A percentile compares a stretch with the other conserved stretches of the same genome.
Conservation (phyloP, 2,888 invertebrate genomes). For the Diabrotica balteata region DNA sequence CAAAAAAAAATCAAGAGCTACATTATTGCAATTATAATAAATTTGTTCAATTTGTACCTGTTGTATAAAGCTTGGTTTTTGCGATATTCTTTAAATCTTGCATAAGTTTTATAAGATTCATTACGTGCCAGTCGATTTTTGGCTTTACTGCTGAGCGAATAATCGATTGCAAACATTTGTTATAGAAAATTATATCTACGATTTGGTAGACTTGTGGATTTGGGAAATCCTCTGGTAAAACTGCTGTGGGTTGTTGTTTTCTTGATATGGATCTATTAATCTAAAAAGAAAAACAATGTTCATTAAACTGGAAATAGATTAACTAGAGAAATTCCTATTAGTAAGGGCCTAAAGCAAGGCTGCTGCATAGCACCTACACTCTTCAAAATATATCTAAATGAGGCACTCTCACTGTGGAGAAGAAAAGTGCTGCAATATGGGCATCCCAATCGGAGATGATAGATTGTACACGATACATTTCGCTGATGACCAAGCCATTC, state of each 20-base stretch:
- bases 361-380: too few relatives aligned
- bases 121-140: slow-evolving; percentile 23
- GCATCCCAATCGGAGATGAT: too few relatives aligned
- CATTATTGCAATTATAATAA: background rate
- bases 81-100: slow-evolving; percentile 36
- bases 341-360: too few relatives aligned
- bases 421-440: too few relatives aligned
- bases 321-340: too few relatives aligned
- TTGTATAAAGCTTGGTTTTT: slow-evolving; percentile 40
- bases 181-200: slow-evolving; percentile 41
- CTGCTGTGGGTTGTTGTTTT: background rate
- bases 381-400: too few relatives aligned
- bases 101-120: slow-evolving; percentile 27
- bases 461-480: too few relatives aligned
- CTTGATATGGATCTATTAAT: background rate
- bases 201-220: slow-evolving; percentile 39
- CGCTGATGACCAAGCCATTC: too few relatives aligned
- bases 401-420: too few relatives aligned
- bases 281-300: slow-evolving; percentile 1
- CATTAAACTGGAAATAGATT: too few relatives aligned
- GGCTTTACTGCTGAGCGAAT: slow-evolving; percentile 14
- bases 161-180: slow-evolving; percentile 37
- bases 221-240: slow-evolving; percentile 17
- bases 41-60: slow-evolving; percentile 29
- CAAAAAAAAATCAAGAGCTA: too few relatives aligned